Base-by-base conservation (phyloP, 1,140 invertebrate genomes). In the Eumaeus atala region DNA sequence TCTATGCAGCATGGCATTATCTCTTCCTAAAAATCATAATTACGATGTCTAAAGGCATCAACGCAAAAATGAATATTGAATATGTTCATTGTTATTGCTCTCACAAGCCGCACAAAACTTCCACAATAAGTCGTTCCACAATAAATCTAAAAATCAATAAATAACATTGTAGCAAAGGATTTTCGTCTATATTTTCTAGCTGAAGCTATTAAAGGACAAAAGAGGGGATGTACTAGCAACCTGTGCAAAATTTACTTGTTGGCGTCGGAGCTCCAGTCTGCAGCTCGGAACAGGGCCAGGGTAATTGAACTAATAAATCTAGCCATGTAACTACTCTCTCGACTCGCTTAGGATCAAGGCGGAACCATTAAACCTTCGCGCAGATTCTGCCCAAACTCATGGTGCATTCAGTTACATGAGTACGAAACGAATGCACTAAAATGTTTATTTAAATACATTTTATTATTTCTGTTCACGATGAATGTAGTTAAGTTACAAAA, bases 251-350 rank as follows among this genome's bases (percentile, higher is more conserved):
- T 77, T 74, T 74, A 79, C 72, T 77, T 74, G 76, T 78, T 77
- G 72, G 78, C 71, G 71, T 77, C 71, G 73, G 68, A 68, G 68
- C 56, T 69, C 68, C 71, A 78, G 73, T 73, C 77, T 77, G 73
- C 70, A 69, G 62, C 61, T 70, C 58, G 58, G 67, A 75, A 73
- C 72, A 72, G 67, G 66, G 63, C 61, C 61, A 66, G 67, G 75
- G 74, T 85, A 85, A 85, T 85, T 83, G 82, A 83, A 83, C 79
- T 81, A 83, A 84, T 84, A 84, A 84, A 84, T 84, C 78, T 81
- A 77, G 74, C 64, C 67, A 56, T 72, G 77, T 77, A 66, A 77
- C 74, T 75, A 70, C 72, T 66, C 72, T 70, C 65, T 63, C 67
- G 64, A 61, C 71, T 69, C 65, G 62, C 67, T 66, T 64, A 78